These are phyloP conservation scores for Lycaena phlaeas DNA, from an alignment of 2,888 invertebrate species.

Conservation along the genomic window DNA sequence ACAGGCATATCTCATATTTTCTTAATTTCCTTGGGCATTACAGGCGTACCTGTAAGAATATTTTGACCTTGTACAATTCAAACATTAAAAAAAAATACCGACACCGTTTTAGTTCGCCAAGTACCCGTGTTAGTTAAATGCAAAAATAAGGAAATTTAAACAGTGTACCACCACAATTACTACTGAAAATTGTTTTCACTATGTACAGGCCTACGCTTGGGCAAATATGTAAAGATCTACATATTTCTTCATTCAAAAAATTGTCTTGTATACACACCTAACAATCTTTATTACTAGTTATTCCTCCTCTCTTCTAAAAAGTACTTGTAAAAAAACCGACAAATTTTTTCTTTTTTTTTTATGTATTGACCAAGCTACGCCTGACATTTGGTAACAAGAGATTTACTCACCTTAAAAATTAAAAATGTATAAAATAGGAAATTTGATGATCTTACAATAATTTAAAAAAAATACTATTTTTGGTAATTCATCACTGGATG, in stretches of 20 bases:
- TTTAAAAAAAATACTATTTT: background rate
- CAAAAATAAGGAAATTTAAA: slow-evolving; percentile 19
- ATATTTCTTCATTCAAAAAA: too few relatives aligned
- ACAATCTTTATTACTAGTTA: too few relatives aligned
- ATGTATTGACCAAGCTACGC: too few relatives aligned
- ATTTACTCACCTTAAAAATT: slow-evolving; percentile 13
- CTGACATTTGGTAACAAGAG: slow-evolving; percentile 8
- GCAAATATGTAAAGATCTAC: slow-evolving; percentile 2
- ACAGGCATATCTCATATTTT: slow-evolving; percentile 41
- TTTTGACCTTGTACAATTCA: slow-evolving; percentile 15
- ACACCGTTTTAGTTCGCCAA: slow-evolving; percentile 28
- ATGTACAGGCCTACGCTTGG: too few relatives aligned
- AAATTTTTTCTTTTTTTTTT: too few relatives aligned
- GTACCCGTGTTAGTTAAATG: slow-evolving; percentile 37
- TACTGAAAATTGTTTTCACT: background rate
- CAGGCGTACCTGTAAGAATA: slow-evolving; percentile 64
- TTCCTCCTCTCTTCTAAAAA: too few relatives aligned
- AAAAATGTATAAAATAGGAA: slow-evolving; percentile 8
- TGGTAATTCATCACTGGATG: slow-evolving; percentile 11
- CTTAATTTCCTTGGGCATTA: slow-evolving; percentile 51
- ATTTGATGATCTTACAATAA: background rate
- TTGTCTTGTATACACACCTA: slow-evolving; percentile 14
- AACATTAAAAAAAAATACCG: slow-evolving; percentile 21
- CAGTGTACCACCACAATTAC: slow-evolving; percentile 14
- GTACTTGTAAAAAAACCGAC: too few relatives aligned